Percentiles rank a stretch among this genome's conserved stretches.
Evolutionary conservation across 2,888 invertebrate genomes (phyloP).

Genomic region (Shargacucullia verbasci): DNA sequence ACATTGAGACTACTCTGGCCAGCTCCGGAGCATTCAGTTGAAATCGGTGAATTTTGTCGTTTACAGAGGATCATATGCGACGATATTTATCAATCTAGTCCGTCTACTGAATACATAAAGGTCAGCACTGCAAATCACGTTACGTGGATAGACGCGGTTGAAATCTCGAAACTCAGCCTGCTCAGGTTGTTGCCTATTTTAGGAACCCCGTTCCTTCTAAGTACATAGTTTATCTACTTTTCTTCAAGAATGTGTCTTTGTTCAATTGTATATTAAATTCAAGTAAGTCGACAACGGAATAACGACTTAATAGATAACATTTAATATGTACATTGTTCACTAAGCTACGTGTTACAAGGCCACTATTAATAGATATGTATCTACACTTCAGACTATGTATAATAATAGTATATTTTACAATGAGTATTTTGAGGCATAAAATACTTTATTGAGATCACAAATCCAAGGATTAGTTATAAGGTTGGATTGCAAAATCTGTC

Average conservation of each 20-base stretch:
- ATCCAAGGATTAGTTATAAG: constrained; percentile 51
- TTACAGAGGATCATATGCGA: too few relatives aligned
- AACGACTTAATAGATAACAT: constrained; percentile 52
- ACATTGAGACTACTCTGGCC: too few relatives aligned
- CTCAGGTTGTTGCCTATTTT: too few relatives aligned
- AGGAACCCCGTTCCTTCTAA: not conserved
- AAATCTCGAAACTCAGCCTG: too few relatives aligned
- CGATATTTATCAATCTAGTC: too few relatives aligned
- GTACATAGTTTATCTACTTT: not conserved
- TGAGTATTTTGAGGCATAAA: constrained; percentile 44
- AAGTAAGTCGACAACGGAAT: constrained; percentile 43
- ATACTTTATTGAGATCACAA: constrained; percentile 53
- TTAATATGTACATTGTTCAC: constrained; percentile 58
- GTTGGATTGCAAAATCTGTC: constrained; percentile 48
- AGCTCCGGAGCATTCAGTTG: too few relatives aligned
- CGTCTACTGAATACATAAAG: too few relatives aligned
- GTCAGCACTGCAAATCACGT: too few relatives aligned
- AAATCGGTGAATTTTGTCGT: too few relatives aligned
- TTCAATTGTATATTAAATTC: constrained; percentile 19
- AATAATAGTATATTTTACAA: constrained; percentile 56
- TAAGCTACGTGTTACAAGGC: constrained; percentile 57
- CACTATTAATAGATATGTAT: constrained; percentile 63
- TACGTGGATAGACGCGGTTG: too few relatives aligned
- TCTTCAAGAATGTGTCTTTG: not conserved
- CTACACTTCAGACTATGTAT: constrained; percentile 48